Base-by-base conservation (phyloP, 92 coral and sea anemone species). In the Micromussa lordhowensis region DNA sequence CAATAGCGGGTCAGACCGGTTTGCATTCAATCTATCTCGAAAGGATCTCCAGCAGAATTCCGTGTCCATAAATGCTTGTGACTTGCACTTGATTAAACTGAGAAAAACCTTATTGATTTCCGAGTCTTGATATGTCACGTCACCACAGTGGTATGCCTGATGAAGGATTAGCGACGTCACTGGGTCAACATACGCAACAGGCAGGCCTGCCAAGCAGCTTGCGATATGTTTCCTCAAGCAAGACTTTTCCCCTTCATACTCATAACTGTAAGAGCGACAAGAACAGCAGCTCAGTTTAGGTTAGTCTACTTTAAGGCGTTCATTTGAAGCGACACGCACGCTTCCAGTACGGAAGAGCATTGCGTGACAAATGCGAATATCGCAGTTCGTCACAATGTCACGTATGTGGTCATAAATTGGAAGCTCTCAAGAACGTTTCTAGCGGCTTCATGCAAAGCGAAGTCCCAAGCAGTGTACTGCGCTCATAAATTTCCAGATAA, bases 111-210 rank as follows among this genome's bases (percentile, higher is more conserved):
- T 21, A 55, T 79, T 71, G 18, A 35, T 0, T 1, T 0, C 0
- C 18, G 84, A 53, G 17, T 51, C 59, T 29, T 79, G 14, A 40
- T 79, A 79, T 17, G 59, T 34, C 21, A 79, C 2, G 35, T 87
- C 73, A 1, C 90, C 90, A 51, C 90, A 87, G 80, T 87, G 90
- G 73, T 75, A 87, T 13, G 70, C n/a, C 40, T 69, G 90, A 35
- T 79, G 77, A 28, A 80, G 61, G 1, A 87, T 58, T 11, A 87
- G 80, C 16, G 71, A 34, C 44, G 85, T 80, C 80, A 80, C 90
- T 2, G 24, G 51, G 12, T 18, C 51, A 55, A 85, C 76, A 49
- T 0, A 24, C n/a, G n/a, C n/a, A 0, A 0, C 0, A 22, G 17
- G 28, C 66, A 26, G 8, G 4, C 24, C 12, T 26, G 69, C 5